Evolutionary conservation across 2,797 vertebrate genomes (phyloP).

Genomic region (Coregonus sp.): DNA sequence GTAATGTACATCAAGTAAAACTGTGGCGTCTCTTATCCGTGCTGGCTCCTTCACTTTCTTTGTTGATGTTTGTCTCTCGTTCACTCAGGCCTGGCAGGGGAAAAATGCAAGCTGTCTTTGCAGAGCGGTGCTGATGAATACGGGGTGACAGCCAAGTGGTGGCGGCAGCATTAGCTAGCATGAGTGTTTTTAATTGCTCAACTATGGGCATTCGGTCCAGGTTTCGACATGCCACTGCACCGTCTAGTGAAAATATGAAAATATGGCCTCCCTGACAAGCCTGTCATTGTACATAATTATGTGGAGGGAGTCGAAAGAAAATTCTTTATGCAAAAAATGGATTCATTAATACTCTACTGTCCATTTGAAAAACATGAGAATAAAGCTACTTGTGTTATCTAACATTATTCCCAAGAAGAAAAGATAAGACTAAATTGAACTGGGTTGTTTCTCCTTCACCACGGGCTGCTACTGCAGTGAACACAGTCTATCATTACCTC

Average conservation of each 20-base stretch:
- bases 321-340: neutral
- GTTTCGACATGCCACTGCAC: conserved; percentile 17
- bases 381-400: neutral
- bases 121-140: conserved; percentile 28
- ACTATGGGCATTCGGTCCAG: conserved; percentile 15
- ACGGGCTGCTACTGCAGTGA: conserved; percentile 9
- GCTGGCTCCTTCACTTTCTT: neutral
- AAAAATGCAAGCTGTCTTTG: conserved; percentile 31
- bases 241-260: conserved; percentile 43
- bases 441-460: conserved; percentile 6
- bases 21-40: neutral
- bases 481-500: conserved; percentile 55
- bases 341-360: conserved; percentile 21
- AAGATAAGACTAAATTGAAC: conserved; percentile 17
- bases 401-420: neutral
- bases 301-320: neutral
- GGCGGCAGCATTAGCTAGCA: conserved; percentile 9
- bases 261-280: conserved; percentile 26
- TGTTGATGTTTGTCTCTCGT: neutral
- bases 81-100: conserved; percentile 22
- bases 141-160: conserved; percentile 23
- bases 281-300: conserved; percentile 29
- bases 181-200: conserved; percentile 41
- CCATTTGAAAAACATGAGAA: neutral
- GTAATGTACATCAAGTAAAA: neutral